Base-by-base conservation (phyloP, 2,113 vertebrate genomes). In the Melanerpes formicivorus region DNA sequence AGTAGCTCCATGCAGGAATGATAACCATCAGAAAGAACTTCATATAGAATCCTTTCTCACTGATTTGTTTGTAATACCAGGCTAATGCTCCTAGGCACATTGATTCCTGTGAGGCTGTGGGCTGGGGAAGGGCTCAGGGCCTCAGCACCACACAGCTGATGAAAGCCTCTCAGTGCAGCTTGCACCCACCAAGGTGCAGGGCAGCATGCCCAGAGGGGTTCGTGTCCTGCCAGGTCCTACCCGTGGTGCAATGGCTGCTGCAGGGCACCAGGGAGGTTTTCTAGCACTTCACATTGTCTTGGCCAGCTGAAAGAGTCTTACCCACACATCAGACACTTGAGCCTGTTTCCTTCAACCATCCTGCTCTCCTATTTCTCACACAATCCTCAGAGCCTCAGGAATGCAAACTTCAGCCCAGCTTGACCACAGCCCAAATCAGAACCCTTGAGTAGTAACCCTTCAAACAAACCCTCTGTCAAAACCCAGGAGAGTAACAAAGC, bases 41-140 rank as follows among this genome's bases (percentile, higher is more conserved):
- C 71, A 96, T 76, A 86, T 56, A 82, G 88, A 96, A 90, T 90
- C 4, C 87, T 94, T 97, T 96, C 95, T 97, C 96, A 95, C 71
- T 90, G 0, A 96, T 97, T 96, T 96, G 94, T 96, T 91, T 91
- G 70, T 93, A 93, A 95, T 87, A 95, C 77, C 77, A 64, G 56
- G 85, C 93, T 96, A 94, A 96, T 96, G 79, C 67, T 92, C 83
- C 92, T 97, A 97, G 86, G 88, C 96, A 77, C 80, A 93, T 95
- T 17, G 83, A 86, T 93, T 88, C 6, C 2, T 95, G 70, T 92
- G 88, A 62, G 62, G 59, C 80, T 91, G 88, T 65, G 69, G 84
- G 76, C 58, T 18, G 32, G 62, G 71, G 84, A 87, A 37, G 85
- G 90, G 95, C 96, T 92, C 88, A 92, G 44, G 95, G 88, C 76